Base-by-base conservation (phyloP, 2,888 invertebrate species). In the Lymantria dispar region DNA sequence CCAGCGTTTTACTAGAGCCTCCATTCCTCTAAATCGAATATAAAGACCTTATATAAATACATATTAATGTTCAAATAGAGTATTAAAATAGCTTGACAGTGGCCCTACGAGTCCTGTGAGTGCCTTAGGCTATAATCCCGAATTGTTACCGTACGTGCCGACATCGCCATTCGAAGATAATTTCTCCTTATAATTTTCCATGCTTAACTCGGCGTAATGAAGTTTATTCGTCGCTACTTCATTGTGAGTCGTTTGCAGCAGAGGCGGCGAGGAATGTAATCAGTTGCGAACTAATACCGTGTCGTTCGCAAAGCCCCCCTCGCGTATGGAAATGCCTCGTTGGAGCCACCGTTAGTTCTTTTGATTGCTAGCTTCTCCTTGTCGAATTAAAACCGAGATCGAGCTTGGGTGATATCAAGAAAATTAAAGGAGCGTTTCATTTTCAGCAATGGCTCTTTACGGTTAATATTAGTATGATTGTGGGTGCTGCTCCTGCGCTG, bases 141-240 rank as follows among this genome's bases (percentile, higher is more conserved):
- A 78, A 80, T 78, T 81, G 78, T 80, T 78, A 76, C 68, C 75
- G 77, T 83, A 85, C 83, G 84, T 85, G 80, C 80, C 74, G 75
- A 74, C 78, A 72, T 76, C 76, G 79, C 77, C 77, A 77, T 84
- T 84, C 78, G 78, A 80, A 85, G 84, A 89, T 90, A 91, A 91
- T 91, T 86, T 83, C 83, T 85, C 80, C 86, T 84, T 88, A 89
- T 89, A 89, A 91, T 90, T 88, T 86, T 80, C 86, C 80, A 87
- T 87, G 83, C 85, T 87, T 87, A 88, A 89, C 85, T 86, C 80
- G 77, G 76, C 73, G 85, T 89, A 87, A 90, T 91, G 85, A 88
- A 90, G 89, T 90, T 89, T 89, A 91, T 90, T 87, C 87, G 83
- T 80, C 83, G 85, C 83, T 87, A 87, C 87, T 88, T 85, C 86